phyloP scores from a whole-genome alignment of 1,140 invertebrate species.

The Nebria ingens region DNA sequence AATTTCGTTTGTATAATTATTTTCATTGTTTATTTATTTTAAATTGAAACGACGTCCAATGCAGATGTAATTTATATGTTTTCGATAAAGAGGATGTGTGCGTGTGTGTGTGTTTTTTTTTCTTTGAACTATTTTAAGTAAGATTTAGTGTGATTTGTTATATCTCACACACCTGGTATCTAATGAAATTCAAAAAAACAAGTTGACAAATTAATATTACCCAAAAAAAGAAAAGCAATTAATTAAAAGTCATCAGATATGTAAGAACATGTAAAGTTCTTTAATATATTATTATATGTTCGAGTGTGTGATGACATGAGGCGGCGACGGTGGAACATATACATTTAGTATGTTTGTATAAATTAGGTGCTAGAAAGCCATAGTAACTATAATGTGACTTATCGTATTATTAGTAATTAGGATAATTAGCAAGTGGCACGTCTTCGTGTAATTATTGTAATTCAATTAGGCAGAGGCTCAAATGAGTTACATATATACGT shows the following conservation, averaged over 20 bases:
- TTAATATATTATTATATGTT: too few species aligned
- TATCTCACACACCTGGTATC: not conserved
- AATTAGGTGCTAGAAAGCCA: not conserved
- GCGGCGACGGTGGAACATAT: too few species aligned
- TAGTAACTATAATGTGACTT: not conserved
- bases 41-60: too few species aligned
- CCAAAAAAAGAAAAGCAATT: not conserved
- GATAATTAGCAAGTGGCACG: not conserved
- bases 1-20: too few species aligned
- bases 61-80: too few species aligned
- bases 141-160: too few species aligned
- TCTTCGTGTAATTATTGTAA: constrained; percentile 2
- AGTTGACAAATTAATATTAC: constrained; percentile 4
- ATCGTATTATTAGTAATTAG: not conserved
- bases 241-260: constrained; percentile 1
- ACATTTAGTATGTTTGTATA: not conserved
- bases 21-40: too few species aligned
- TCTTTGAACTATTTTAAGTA: too few species aligned
- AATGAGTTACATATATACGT: not conserved
- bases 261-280: constrained; percentile 1
- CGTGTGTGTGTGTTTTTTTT: too few species aligned
- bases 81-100: too few species aligned
- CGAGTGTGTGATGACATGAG: too few species aligned
- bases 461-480: not conserved
- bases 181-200: not conserved